Base-by-base conservation (phyloP, 2,888 invertebrate species). In the Linnaemya vulpina region DNA sequence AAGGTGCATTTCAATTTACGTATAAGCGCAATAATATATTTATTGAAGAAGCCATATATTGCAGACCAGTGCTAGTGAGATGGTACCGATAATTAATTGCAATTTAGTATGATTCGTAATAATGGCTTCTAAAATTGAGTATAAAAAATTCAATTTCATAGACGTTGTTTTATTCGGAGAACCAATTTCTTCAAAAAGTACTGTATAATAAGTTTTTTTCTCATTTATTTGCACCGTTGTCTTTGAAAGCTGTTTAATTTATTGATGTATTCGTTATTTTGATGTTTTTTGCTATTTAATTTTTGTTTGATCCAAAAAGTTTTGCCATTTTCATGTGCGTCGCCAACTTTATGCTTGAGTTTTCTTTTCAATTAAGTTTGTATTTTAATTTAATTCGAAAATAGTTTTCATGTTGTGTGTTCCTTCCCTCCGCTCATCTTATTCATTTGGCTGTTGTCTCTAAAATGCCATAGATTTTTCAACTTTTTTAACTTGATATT, bases 351-450 rank as follows among this genome's bases (percentile, higher is more conserved):
- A 17, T 68, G 73, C 53, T 74, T 55, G 55, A 74, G 46, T 74
- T 78, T 70, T 73, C 55, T 78, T 78, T 83, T 83, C 77, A 78
- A 83, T 70, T 83, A 70, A 78, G 68, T 83, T 74, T 74, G 62
- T 43, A 46, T 74, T 83, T 83, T 71, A 67, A 77, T 77, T 77
- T 63, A 62, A 78, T 77, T 62, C 20, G 2, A 40, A 77, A 60
- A 70, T 70, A 65, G 40, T 70, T 78, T 77, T 51, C 35, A 10
- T 43, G 35, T 4, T 17, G 20, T 65, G 25, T n/a, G n/a, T 49
- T 17, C 8, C 22, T 22, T 70, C 3, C 9, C 17, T 22, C 46
- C 0, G 11, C 71, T 15, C 25, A 17, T 30, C 40, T 49, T n/a
- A 3, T 20, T n/a, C 20, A 30, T 2, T 30, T 30, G 30, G 30